These are phyloP conservation scores for Sula dactylatra DNA, from an alignment of 2,113 vertebrate species.

Conservation along the genomic window DNA sequence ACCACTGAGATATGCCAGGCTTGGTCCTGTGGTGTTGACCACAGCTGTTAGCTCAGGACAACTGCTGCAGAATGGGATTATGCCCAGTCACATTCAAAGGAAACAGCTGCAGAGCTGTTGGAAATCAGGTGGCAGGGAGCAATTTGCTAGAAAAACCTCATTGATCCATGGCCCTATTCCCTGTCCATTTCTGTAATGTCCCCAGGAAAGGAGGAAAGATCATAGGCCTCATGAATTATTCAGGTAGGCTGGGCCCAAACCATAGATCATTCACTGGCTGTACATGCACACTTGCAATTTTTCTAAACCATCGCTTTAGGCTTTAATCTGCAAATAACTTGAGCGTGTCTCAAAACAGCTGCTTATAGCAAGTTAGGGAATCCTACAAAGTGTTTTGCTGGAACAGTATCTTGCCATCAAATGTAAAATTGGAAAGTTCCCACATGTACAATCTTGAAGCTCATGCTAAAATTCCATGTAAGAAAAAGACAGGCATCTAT, in stretches of 20 bases:
- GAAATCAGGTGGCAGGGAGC: neutral
- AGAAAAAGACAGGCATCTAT: slow-evolving; percentile 8
- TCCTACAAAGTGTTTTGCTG: neutral
- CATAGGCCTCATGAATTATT: slow-evolving; percentile 44
- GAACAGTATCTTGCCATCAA: neutral
- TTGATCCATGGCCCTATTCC: neutral
- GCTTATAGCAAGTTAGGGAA: neutral
- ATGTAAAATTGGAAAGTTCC: slow-evolving; percentile 2
- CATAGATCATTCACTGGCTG: neutral
- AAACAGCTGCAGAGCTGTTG: neutral
- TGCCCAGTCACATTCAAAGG: neutral
- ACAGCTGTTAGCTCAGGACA: neutral
- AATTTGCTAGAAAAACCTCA: neutral
- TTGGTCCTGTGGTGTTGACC: neutral
- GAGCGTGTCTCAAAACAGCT: slow-evolving; percentile 5
- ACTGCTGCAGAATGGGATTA: neutral
- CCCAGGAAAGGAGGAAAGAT: neutral
- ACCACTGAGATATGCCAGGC: neutral
- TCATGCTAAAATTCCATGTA: neutral
- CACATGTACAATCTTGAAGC: neutral
- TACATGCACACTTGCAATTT: neutral
- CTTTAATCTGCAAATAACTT: slow-evolving; percentile 37
- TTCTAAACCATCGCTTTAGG: neutral
- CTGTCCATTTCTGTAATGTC: neutral
- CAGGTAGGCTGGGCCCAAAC: neutral